A percentile compares a stretch with the other conserved stretches of the same genome.
Conservation (phyloP, 2,113 vertebrate species). For the Poecilia latipinna region DNA sequence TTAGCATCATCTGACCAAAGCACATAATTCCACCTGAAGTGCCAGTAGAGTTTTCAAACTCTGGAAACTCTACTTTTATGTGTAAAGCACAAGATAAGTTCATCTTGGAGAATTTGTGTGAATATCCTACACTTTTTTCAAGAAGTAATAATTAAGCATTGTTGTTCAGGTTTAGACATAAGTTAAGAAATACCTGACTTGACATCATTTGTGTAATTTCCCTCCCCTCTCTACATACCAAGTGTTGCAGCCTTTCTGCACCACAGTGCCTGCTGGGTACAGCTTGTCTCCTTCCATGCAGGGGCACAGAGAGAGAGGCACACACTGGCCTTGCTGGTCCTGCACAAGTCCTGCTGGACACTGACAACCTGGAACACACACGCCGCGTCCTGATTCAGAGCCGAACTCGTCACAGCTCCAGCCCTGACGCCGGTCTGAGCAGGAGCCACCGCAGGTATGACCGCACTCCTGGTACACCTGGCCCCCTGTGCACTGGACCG, state of each 20-base stretch:
- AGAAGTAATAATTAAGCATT: background rate
- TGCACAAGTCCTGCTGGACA: conserved; percentile 84
- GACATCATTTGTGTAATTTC: too few relatives aligned
- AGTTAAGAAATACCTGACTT: too few relatives aligned
- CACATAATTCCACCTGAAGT: too few relatives aligned
- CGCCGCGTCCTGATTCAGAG: conserved; percentile 13
- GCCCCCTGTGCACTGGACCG: conserved; percentile 81
- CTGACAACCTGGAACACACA: conserved; percentile 88
- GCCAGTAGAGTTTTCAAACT: too few relatives aligned
- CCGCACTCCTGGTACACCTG: conserved; percentile 88
- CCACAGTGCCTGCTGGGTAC: conserved; percentile 70
- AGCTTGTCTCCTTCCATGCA: conserved; percentile 76
- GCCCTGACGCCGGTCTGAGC: conserved; percentile 70
- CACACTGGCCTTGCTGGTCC: conserved; percentile 85
- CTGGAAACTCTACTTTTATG: too few relatives aligned
- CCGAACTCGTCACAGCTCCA: conserved; percentile 66
- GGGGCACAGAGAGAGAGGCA: conserved; percentile 80
- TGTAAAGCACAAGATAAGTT: too few relatives aligned
- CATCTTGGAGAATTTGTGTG: too few relatives aligned
- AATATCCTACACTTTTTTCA: too few relatives aligned
- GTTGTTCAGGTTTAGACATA: too few relatives aligned
- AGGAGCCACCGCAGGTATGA: conserved; percentile 78
- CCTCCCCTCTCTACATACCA: conserved; percentile 79
- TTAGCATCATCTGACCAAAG: too few relatives aligned
- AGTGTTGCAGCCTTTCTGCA: conserved; percentile 80